These are phyloP conservation scores for Labrus mixtus DNA, from an alignment of 2,113 vertebrate genomes.

Conservation along the genomic window DNA sequence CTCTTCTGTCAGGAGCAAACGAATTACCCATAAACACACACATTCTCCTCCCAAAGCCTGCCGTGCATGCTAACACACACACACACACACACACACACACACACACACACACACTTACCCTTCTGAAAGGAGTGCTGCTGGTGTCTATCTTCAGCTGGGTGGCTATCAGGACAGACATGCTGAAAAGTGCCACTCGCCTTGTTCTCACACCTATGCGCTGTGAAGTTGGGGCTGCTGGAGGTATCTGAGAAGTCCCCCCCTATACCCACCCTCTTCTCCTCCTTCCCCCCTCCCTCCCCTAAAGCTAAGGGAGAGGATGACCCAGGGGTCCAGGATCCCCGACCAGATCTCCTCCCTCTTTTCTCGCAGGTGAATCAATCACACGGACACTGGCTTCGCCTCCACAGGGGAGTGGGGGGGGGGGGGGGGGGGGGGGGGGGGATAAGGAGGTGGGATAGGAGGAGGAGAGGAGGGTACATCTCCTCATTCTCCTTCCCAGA, in stretches of 20 bases:
- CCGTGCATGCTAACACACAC: slow-evolving; percentile 72
- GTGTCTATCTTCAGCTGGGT: slow-evolving; percentile 82
- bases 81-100: not conserved
- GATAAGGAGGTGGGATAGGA: slow-evolving; percentile 21
- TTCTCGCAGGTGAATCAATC: slow-evolving; percentile 73
- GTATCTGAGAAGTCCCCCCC: slow-evolving; percentile 56
- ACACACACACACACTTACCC: slow-evolving; percentile 79
- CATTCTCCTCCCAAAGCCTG: slow-evolving; percentile 61
- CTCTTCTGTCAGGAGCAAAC: slow-evolving; percentile 65
- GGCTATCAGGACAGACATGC: slow-evolving; percentile 82
- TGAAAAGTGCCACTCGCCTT: slow-evolving; percentile 55
- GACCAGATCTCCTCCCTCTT: slow-evolving; percentile 62
- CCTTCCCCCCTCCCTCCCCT: slow-evolving; percentile 27
- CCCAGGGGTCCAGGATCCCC: slow-evolving; percentile 64
- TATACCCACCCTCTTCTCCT: not conserved
- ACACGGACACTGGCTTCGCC: slow-evolving; percentile 52
- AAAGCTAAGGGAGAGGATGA: slow-evolving; percentile 59
- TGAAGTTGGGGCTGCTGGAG: slow-evolving; percentile 69
- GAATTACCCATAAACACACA: slow-evolving; percentile 71
- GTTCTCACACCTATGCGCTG: slow-evolving; percentile 65
- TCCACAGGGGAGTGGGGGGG: too few relatives aligned
- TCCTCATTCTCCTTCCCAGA: slow-evolving; percentile 20
- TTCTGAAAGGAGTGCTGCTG: slow-evolving; percentile 65
- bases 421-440: too few relatives aligned
- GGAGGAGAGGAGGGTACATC: not conserved